Evolutionary conservation across 2,888 invertebrate genomes (phyloP).

Genomic region (Lapara coniferarum): DNA sequence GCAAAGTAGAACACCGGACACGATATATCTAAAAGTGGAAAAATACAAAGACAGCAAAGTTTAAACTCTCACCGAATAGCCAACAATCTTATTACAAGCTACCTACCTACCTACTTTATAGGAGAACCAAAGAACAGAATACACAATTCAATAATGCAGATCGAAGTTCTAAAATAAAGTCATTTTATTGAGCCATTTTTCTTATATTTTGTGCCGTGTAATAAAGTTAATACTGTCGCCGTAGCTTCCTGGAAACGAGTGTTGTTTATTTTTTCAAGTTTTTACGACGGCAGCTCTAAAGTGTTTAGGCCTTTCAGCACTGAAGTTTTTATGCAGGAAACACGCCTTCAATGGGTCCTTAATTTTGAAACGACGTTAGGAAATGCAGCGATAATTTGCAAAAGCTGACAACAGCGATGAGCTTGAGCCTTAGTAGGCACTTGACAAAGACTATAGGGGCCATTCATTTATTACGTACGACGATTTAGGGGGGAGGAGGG

Average conservation of each 20-base stretch:
- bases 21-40: too few species aligned
- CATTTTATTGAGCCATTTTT: not conserved
- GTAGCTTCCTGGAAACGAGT: constrained; percentile 1
- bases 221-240: constrained; percentile 10
- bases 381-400: too few species aligned
- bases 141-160: not conserved
- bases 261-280: constrained; percentile 1
- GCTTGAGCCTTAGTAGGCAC: too few species aligned
- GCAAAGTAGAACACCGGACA: too few species aligned
- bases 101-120: not conserved
- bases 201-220: not conserved
- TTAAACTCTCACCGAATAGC: too few species aligned
- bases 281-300: constrained; percentile 8
- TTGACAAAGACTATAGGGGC: too few species aligned
- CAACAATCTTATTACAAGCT: too few species aligned
- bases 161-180: not conserved
- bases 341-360: not conserved
- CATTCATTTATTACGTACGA: too few species aligned
- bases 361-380: too few species aligned
- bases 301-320: constrained; percentile 5
- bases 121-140: not conserved
- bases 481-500: too few species aligned
- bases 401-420: too few species aligned
- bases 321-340: not conserved
- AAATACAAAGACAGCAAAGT: too few species aligned